Evolutionary conservation across 2,797 vertebrate species (phyloP).

Genomic region (Dryobates pubescens): DNA sequence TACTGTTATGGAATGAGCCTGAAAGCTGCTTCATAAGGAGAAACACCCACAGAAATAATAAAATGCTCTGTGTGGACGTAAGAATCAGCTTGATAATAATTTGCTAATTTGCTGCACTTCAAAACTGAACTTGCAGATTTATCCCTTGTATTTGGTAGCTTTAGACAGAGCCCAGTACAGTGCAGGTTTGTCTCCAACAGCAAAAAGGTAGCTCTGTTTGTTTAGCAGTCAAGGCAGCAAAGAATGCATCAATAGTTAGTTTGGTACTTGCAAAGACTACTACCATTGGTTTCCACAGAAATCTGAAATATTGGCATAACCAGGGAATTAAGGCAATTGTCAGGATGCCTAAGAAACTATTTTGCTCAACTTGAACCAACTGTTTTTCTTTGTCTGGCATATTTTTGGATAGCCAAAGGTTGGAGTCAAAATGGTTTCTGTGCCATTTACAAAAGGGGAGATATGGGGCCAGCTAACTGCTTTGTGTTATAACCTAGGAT

Average conservation of each 20-base stretch:
- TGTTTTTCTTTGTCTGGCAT: not conserved
- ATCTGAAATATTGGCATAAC: not conserved
- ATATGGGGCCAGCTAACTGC: not conserved
- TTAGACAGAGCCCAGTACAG: not conserved
- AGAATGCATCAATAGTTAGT: not conserved
- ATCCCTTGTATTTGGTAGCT: not conserved
- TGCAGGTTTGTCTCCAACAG: not conserved
- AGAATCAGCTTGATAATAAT: not conserved
- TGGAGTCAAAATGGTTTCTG: not conserved
- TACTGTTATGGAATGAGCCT: not conserved
- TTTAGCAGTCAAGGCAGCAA: not conserved
- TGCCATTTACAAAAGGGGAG: not conserved
- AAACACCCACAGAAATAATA: not conserved
- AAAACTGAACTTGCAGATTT: not conserved
- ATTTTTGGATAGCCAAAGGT: not conserved
- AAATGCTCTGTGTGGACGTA: not conserved
- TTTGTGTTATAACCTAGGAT: not conserved
- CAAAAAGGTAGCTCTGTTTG: not conserved
- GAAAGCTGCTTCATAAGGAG: not conserved
- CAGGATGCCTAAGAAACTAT: not conserved
- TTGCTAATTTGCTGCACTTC: not conserved
- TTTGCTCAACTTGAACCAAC: not conserved
- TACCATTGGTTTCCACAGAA: not conserved
- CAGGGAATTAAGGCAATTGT: not conserved
- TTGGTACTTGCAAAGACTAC: not conserved